Base-by-base conservation (phyloP, 2,797 vertebrate genomes). In the Phaenicophaeus curvirostris region DNA sequence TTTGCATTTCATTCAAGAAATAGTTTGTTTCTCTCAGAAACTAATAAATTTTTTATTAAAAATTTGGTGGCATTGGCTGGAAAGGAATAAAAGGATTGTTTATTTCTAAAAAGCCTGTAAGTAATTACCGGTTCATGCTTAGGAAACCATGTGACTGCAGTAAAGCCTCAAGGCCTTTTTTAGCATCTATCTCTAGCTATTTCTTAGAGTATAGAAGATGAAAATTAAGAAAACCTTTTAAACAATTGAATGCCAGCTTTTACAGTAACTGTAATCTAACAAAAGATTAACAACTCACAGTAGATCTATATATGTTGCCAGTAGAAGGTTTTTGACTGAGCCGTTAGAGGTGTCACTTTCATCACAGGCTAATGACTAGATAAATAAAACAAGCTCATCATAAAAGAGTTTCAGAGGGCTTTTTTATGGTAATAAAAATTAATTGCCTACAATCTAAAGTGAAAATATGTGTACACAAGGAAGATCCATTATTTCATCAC, bases 261-360 rank as follows among this genome's bases (percentile, higher is more conserved):
- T 94, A 92, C 93, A 93, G 81, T 93, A 96, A 76, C 94, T 72
- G 20, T 97, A 92, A 96, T 95, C 94, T 96, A 95, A 97, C 96
- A 92, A 71, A 97, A 96, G 91, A 96, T 96, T 96, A 96, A 90
- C 94, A 88, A 59, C 87, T 96, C 90, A 58, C 85, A 23, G 31
- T 89, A 89, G 31, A 93, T 94, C 87, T 97, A 30, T 95, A 54
- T 82, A 41, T 91, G 93, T 85, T 94, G 85, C 74, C 62, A 93
- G 91, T 50, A 42, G 83, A 93, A 97, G 78, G 50, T 84, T 94
- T 92, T 85, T 95, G 90, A 94, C 92, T 94, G 93, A 89, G 96
- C 87, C 0, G 2, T 93, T 95, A 71, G 93, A 85, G 83, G 83
- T 93, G 87, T 93, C 33, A 3, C 59, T 95, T 97, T 96, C 78